Conservation (phyloP, 2,113 vertebrate genomes). For the Australoheros scitulus region DNA sequence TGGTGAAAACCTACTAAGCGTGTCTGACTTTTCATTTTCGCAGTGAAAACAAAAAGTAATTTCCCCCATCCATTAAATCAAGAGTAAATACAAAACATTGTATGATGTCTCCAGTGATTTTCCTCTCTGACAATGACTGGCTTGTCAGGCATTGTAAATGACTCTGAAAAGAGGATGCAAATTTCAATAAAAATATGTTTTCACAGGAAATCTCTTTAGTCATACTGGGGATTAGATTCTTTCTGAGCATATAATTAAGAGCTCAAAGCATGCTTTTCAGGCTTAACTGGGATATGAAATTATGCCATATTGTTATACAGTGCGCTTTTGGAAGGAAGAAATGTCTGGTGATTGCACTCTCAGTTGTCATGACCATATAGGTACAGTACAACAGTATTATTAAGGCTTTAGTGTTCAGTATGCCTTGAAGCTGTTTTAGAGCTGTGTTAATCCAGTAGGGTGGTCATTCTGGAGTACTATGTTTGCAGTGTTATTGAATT, state of each 20-base stretch:
- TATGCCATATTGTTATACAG: constrained; percentile 25
- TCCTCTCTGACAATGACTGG: not conserved
- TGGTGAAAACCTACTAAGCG: constrained; percentile 29
- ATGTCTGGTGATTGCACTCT: not conserved
- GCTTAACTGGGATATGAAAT: constrained; percentile 33
- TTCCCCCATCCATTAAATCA: not conserved
- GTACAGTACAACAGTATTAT: not conserved
- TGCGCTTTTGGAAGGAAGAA: not conserved
- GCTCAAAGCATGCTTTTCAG: constrained; percentile 52
- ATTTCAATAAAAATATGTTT: constrained; percentile 54
- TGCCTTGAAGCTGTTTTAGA: not conserved
- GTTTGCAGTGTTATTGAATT: not conserved
- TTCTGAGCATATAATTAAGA: constrained; percentile 50
- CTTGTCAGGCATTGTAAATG: constrained; percentile 13
- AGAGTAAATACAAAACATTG: not conserved
- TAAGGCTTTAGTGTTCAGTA: not conserved
- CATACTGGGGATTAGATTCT: constrained; percentile 53
- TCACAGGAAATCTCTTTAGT: constrained; percentile 55
- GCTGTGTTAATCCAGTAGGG: not conserved
- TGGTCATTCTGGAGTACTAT: not conserved
- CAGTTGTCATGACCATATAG: not conserved
- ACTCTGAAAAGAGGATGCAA: constrained; percentile 10
- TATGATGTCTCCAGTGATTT: not conserved
- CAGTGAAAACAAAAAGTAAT: constrained; percentile 5
- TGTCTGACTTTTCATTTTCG: constrained; percentile 26